Evolutionary conservation across 2,113 vertebrate species (phyloP).

Genomic region (Amphilophus citrinellus): DNA sequence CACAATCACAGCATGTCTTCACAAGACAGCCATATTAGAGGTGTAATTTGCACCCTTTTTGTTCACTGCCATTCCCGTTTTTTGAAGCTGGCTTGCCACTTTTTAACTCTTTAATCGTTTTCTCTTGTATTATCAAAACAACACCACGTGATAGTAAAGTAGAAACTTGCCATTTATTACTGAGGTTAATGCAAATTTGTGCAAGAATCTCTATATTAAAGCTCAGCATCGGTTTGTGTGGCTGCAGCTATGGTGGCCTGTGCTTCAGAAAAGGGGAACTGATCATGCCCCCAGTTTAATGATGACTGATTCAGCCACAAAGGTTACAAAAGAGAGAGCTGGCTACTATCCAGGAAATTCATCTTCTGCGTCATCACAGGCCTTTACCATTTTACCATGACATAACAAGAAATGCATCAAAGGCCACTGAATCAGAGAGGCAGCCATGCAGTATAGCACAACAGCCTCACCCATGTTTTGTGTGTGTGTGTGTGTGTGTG

Average conservation of each 20-base stretch:
- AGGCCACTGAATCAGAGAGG: constrained; percentile 44
- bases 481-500: not conserved
- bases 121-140: not conserved
- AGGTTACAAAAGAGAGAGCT: constrained; percentile 43
- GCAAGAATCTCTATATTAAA: not conserved
- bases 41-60: constrained; percentile 52
- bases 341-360: constrained; percentile 32
- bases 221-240: not conserved
- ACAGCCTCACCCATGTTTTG: constrained; percentile 49
- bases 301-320: constrained; percentile 58
- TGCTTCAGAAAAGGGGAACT: constrained; percentile 8
- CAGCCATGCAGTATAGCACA: constrained; percentile 12
- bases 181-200: not conserved
- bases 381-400: constrained; percentile 57
- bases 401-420: constrained; percentile 58
- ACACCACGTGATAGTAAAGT: not conserved
- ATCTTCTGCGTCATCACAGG: constrained; percentile 53
- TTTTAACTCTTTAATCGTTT: constrained; percentile 3
- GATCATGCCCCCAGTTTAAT: constrained; percentile 41
- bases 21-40: constrained; percentile 66
- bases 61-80: not conserved
- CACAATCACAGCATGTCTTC: constrained; percentile 68
- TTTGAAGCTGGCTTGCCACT: not conserved
- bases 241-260: constrained; percentile 51
- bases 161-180: not conserved